Percentiles rank a stretch among this genome's conserved stretches.
Evolutionary conservation across 2,888 invertebrate genomes (phyloP).

Genomic region (Mythimna pallens): DNA sequence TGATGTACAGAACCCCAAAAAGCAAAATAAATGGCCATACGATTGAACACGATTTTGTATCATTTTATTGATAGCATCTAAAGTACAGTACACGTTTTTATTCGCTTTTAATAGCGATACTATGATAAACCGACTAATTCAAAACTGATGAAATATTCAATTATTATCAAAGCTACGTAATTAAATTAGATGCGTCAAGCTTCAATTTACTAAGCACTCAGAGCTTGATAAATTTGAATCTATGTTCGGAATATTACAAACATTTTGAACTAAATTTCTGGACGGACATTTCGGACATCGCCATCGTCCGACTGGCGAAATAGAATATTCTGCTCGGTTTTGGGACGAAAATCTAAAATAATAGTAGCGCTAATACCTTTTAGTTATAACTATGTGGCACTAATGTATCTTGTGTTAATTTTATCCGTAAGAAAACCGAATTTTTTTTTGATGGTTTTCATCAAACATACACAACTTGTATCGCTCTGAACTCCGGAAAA

Average conservation of each 20-base stretch:
- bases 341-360: not conserved
- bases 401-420: no score
- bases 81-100: conserved; percentile 11
- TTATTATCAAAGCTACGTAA: conserved; percentile 28
- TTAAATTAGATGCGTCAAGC: conserved; percentile 12
- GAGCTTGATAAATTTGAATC: conserved; percentile 18
- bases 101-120: conserved; percentile 3
- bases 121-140: conserved; percentile 16
- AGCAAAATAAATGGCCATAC: not conserved
- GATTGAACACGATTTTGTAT: not conserved
- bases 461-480: no score
- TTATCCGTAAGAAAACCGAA: no score
- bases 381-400: no score
- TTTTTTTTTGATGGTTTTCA: no score
- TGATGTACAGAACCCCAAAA: no score
- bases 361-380: not conserved
- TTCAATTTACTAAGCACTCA: conserved; percentile 27
- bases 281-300: conserved; percentile 6
- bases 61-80: conserved; percentile 30
- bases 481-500: no score
- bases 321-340: conserved; percentile 14
- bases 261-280: conserved; percentile 2
- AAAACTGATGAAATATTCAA: conserved; percentile 46
- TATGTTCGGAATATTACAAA: not conserved
- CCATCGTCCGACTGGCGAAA: not conserved